Evolutionary conservation across 2,113 vertebrate genomes (phyloP).

Genomic region (Sinocyclocheilus maitianheensis): DNA sequence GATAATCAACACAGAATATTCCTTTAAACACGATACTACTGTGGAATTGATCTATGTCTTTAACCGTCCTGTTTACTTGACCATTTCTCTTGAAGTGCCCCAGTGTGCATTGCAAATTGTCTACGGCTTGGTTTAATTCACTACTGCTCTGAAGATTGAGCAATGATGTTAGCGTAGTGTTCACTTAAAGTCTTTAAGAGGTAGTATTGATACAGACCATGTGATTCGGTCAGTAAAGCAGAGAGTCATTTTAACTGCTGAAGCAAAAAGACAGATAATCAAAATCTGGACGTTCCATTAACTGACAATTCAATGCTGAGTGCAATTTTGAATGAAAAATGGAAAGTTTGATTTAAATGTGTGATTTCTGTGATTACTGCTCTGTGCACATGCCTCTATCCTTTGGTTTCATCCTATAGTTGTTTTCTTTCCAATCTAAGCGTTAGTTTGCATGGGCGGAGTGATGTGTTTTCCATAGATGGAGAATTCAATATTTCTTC

Average conservation of each 20-base stretch:
- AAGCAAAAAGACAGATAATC: not conserved
- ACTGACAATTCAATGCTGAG: not conserved
- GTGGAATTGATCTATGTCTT: not conserved
- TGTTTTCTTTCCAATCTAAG: not conserved
- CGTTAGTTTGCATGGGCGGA: not conserved
- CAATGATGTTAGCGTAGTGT: not conserved
- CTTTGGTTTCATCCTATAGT: not conserved
- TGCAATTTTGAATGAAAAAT: not conserved
- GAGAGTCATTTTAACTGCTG: not conserved
- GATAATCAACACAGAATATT: slow-evolving; percentile 5
- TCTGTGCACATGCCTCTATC: not conserved
- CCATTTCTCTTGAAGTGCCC: not conserved
- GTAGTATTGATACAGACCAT: slow-evolving; percentile 1
- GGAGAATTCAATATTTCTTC: slow-evolving; percentile 26
- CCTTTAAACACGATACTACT: not conserved
- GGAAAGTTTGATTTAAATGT: not conserved
- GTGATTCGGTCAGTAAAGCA: not conserved
- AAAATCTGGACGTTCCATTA: not conserved
- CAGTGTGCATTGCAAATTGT: not conserved
- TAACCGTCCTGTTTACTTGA: not conserved
- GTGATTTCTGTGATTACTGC: not conserved
- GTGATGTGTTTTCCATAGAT: not conserved
- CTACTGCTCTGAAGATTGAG: not conserved
- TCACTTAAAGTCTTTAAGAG: slow-evolving; percentile 18
- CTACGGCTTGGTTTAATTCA: not conserved